Base-by-base conservation (phyloP, 2,888 invertebrate species). In the Thereva nobilitata region DNA sequence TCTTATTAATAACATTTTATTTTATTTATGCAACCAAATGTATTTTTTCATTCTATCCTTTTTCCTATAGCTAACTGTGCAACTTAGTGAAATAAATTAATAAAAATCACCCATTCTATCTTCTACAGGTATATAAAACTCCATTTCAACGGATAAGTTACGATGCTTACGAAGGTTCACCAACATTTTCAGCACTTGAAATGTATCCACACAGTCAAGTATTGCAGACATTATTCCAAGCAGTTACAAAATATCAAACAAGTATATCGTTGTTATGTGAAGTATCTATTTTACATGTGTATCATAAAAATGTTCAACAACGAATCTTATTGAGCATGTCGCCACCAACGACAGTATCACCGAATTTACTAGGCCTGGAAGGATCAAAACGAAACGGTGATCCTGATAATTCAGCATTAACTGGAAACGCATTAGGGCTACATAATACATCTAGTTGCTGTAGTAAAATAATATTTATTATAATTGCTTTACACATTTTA, bases 351-450 rank as follows among this genome's bases (percentile, higher is more conserved):
- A 81, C 81, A 52, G 76, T 78, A 66, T 80, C 80, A 50, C 81
- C 81, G 56, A 81, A 80, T 73, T 74, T 79, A 37, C 73, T 81
- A 54, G 80, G 81, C 6, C 76, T 81, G 2, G 81, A 81, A 69
- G 81, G 80, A 44, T 79, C 79, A 49, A 80, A 80, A 67, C 75
- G 75, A 70, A 79, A 77, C 66, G 80, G 80, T 42, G 81, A 81
- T 73, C 81, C 81, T 37, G 81, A 81, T 68, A 81, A 81, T 65
- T 81, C 81, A 9, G 78, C 81, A 12, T 74, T 81, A 35, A 81
- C 81, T 12, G 80, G 77, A 23, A 74, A 73, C 5, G 47, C 70
- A 64, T 57, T n/a, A 41, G 40, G 50, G 5, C 61, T 53, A 37
- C 37, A 34, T 8, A 44, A 44, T 7, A 38, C 35, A 44, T 53